Base-by-base conservation (phyloP, 2,888 invertebrate genomes). In the Mantis religiosa region DNA sequence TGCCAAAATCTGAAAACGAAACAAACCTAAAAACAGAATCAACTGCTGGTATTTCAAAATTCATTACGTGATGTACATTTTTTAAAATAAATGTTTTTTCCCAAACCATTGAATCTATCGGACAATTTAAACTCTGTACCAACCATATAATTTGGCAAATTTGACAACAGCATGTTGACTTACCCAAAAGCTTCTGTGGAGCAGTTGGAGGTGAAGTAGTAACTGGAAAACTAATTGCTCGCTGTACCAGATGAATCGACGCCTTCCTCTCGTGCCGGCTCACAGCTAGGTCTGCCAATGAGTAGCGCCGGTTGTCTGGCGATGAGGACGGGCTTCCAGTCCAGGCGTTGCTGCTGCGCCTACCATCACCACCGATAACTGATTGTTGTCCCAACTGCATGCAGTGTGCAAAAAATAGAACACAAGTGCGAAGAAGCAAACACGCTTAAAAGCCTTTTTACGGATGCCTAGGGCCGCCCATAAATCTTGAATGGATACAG, bases 261-360 rank as follows among this genome's bases (percentile, higher is more conserved):
- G 88, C 89, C 15, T 88, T 71, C 71, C 90, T 83, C 28, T 83
- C 89, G 84, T 90, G 90, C 54, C 90, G 85, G 87, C 89, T 90
- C 71, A 89, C 85, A 71, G 90, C 89, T 82, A 90, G 89, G 87
- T 90, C 90, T 25, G 84, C 90, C 86, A 90, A 83, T 27, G 89
- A 90, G 82, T 89, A 90, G 27, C 90, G 88, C 82, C 90, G 85
- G 85, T 81, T 88, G 85, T 81, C 85, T 41, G 84, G 81, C 85
- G 82, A 87, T 82, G 8, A 87, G 20, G 41, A 87, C 81, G 34
- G 82, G 87, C 82, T 82, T 87, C 87, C 87, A 87, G 15, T 87
- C 54, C 54, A 71, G 87, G 82, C 87, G 87, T 30, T 87, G 87
- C 30, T 87, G 87, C n/a, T 87, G 87, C 30, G 81, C 87, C 87